Base-by-base conservation (phyloP, 1,140 invertebrate genomes). In the Euura lappo region DNA sequence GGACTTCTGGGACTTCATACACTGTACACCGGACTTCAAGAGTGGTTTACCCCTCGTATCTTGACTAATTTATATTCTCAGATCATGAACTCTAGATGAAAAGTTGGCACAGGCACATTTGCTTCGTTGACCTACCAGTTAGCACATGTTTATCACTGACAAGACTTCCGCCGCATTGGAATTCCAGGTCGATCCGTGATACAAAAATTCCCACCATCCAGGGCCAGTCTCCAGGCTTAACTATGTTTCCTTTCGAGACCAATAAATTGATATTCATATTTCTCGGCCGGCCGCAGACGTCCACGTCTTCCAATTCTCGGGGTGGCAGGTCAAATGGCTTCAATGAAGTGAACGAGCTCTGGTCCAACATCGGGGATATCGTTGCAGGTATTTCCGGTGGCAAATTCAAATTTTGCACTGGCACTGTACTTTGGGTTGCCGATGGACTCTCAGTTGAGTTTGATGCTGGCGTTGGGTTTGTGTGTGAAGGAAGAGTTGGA, bases 171-270 rank as follows among this genome's bases (percentile, higher is more conserved):
- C 77, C 79, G 67, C 87, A 89, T 10, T 91, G 90, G 76, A 90
- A 93, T 11, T 86, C 84, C 1, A 90, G 79, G 2, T 85, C 80
- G 2, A 81, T 77, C 44, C 82, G 86, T 0, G 82, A 82, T 60
- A 88, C 75, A 69, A 89, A 90, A 28, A 91, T 83, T 0, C 89
- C 89, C 2, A 75, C 87, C 11, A 90, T 67, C 90, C 90, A 91
- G 0, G 90, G 90, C 87, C 88, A 91, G 28, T 89, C 85, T 0
- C 87, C 88, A 46, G 79, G 82, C 6, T 71, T 73, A 5, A 83
- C 82, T 2, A 71, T 70, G 1, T 81, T 64, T 3, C 87, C 88
- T 45, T 83, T 77, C 1, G 84, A 74, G 2, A 90, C 79, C 4
- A 90, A 78, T 1, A 80, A 83, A 77, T 86, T 85, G 0, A 80